A percentile compares a stretch with the other conserved stretches of the same genome.
Evolutionary conservation across 2,888 invertebrate species (phyloP).

Genomic region (Tineola bisselliella): DNA sequence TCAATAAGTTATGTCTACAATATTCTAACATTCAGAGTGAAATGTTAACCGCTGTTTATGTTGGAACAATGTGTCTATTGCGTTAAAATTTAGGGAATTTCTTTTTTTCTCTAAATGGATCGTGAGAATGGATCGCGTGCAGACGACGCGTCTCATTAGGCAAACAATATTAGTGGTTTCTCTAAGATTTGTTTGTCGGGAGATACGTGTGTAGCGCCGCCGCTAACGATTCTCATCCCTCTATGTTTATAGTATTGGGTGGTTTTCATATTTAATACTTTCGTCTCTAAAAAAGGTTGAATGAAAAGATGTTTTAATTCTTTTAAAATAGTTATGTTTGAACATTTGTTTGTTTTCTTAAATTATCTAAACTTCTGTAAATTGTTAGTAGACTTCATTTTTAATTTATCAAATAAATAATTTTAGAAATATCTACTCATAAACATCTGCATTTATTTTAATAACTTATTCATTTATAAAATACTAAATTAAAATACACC

Average conservation of each 20-base stretch:
- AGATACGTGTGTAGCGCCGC: constrained; percentile 13
- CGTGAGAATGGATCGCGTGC: constrained; percentile 59
- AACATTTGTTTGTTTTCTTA: too few relatives aligned
- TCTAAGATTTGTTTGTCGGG: constrained; percentile 28
- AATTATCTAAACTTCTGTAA: too few relatives aligned
- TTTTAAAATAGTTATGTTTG: too few relatives aligned
- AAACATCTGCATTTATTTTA: too few relatives aligned
- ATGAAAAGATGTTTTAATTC: too few relatives aligned
- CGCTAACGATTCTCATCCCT: constrained; percentile 5
- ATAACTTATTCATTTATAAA: too few relatives aligned
- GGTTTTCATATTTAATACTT: not conserved
- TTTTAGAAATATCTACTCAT: too few relatives aligned
- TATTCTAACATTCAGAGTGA: not conserved
- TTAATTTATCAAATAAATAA: too few relatives aligned
- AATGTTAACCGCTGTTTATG: constrained; percentile 56
- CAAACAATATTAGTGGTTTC: constrained; percentile 45
- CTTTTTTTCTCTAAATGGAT: constrained; percentile 41
- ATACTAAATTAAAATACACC: too few relatives aligned
- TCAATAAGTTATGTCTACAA: not conserved
- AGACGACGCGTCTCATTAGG: constrained; percentile 50
- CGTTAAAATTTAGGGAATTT: constrained; percentile 49
- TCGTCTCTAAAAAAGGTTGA: not conserved
- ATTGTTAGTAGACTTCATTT: too few relatives aligned
- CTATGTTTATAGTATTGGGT: not conserved
- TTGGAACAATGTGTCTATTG: constrained; percentile 59